phyloP scores from a whole-genome alignment of 2,113 vertebrate genomes.

The Nothoprocta pentlandii region DNA sequence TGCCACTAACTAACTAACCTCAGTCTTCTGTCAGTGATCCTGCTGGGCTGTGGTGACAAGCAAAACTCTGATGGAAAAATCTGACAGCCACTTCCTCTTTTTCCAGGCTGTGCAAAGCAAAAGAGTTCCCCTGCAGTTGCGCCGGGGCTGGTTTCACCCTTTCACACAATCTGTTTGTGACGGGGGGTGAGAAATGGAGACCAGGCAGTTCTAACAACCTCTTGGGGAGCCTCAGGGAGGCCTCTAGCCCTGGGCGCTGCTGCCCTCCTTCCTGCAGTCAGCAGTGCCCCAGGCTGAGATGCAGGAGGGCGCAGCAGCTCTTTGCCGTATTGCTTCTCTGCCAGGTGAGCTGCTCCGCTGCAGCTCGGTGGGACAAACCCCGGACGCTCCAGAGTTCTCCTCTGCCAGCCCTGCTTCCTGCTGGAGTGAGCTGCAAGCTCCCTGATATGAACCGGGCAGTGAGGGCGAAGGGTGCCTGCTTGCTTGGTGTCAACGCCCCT shows the following conservation, averaged over 20 bases:
- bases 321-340: not conserved
- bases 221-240: not conserved
- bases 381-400: rapidly evolving
- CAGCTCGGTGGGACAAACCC: not conserved
- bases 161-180: not conserved
- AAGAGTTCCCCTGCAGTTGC: not conserved
- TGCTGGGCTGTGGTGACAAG: constrained; percentile 27
- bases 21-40: constrained; percentile 19
- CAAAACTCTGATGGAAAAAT: constrained; percentile 49
- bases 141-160: not conserved
- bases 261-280: not conserved
- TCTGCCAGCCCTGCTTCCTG: not conserved
- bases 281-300: not conserved
- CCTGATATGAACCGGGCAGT: not conserved
- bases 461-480: not conserved
- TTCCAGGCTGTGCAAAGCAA: constrained; percentile 5
- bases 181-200: not conserved
- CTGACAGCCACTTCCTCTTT: constrained; percentile 44
- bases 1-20: constrained; percentile 24
- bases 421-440: not conserved
- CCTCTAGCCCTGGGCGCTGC: not conserved
- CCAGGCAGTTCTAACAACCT: not conserved
- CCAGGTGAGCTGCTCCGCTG: not conserved
- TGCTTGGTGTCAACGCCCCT: not conserved
- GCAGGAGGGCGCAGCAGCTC: not conserved